phyloP scores from a whole-genome alignment of 2,888 invertebrate species.

The Glaucopsyche alexis region DNA sequence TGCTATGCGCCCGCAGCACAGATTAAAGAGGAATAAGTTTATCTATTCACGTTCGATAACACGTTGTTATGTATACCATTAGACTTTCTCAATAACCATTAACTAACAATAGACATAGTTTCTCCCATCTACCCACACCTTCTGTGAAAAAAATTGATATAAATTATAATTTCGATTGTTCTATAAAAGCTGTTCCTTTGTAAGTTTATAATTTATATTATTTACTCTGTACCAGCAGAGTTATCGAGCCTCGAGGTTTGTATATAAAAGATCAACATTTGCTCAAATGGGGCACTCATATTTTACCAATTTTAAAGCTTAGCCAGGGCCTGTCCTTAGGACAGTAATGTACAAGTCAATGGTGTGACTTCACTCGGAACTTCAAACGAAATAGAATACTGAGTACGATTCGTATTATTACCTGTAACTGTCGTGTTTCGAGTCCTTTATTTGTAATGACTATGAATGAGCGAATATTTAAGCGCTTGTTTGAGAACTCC shows the following conservation, averaged over 20 bases:
- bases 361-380: neutral
- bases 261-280: neutral
- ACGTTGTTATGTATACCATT: too few relatives aligned
- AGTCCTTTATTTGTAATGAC: neutral
- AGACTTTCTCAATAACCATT: too few relatives aligned
- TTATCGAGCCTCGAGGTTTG: neutral
- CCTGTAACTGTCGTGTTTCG: neutral
- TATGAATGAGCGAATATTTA: neutral
- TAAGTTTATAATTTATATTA: neutral
- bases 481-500: neutral
- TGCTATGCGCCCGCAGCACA: neutral
- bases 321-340: neutral
- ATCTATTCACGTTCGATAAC: too few relatives aligned
- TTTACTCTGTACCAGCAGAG: neutral
- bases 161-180: too few relatives aligned
- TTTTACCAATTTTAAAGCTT: neutral
- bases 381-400: neutral
- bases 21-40: too few relatives aligned
- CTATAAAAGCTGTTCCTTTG: neutral
- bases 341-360: neutral
- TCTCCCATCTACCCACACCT: too few relatives aligned
- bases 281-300: neutral
- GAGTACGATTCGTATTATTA: neutral
- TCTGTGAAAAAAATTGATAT: too few relatives aligned
- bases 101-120: too few relatives aligned